A percentile compares a stretch with the other conserved stretches of the same genome.
Evolutionary conservation across 2,113 vertebrate genomes (phyloP).

Genomic region (Tylochromis polylepis): DNA sequence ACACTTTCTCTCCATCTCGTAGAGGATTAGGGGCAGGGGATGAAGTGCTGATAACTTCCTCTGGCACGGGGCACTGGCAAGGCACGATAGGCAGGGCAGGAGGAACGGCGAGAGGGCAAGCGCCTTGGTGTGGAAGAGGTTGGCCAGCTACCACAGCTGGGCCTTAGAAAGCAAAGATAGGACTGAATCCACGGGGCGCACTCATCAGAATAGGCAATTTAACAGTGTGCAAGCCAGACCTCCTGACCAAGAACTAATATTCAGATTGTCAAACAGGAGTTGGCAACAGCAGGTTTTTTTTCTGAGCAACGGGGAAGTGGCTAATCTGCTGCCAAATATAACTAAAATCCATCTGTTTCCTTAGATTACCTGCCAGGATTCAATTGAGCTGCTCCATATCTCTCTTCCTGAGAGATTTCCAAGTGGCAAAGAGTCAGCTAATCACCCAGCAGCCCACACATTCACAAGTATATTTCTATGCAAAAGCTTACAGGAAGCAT

Average conservation of each 20-base stretch:
- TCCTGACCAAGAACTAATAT: constrained; percentile 66
- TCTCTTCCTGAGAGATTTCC: constrained; percentile 47
- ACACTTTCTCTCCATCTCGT: constrained; percentile 39
- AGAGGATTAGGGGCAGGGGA: constrained; percentile 47
- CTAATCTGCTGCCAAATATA: constrained; percentile 75
- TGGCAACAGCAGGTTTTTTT: constrained; percentile 56
- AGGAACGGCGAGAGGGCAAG: constrained; percentile 1
- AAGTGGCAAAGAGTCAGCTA: constrained; percentile 59
- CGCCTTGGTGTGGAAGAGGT: constrained; percentile 12
- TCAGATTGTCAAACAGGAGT: constrained; percentile 65
- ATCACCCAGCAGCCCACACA: constrained; percentile 42
- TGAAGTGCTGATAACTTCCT: constrained; percentile 53
- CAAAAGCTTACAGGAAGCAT: neutral
- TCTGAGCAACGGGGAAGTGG: constrained; percentile 57
- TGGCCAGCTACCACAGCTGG: constrained; percentile 46
- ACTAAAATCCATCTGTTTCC: constrained; percentile 74
- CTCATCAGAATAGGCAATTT: constrained; percentile 59
- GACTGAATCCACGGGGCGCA: constrained; percentile 24
- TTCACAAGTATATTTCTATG: constrained; percentile 30
- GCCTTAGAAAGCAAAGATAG: constrained; percentile 57
- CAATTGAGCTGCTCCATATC: constrained; percentile 59
- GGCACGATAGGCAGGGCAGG: constrained; percentile 15
- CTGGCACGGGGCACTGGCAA: constrained; percentile 34
- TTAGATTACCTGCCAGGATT: constrained; percentile 72
- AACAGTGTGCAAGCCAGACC: constrained; percentile 41